Evolutionary conservation across 2,888 invertebrate species (phyloP).

Genomic region (Carabus problematicus): DNA sequence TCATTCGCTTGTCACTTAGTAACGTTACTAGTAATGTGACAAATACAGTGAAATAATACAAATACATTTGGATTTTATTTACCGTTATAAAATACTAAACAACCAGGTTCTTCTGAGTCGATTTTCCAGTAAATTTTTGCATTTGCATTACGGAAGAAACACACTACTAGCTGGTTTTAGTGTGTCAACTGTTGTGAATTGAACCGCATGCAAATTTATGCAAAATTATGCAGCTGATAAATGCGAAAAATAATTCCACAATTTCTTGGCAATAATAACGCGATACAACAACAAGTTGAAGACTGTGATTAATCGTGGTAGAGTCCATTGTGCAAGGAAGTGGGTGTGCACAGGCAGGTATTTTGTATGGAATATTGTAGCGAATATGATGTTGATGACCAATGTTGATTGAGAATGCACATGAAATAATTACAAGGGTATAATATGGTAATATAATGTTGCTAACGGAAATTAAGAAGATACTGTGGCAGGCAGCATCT

Average conservation of each 20-base stretch:
- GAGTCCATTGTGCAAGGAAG: not conserved
- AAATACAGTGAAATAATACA: not conserved
- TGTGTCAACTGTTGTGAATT: too few relatives aligned
- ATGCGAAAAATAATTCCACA: constrained; percentile 25
- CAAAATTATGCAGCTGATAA: constrained; percentile 27
- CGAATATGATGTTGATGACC: too few relatives aligned
- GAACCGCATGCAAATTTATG: constrained; percentile 20
- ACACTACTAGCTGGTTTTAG: too few relatives aligned
- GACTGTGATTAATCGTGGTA: not conserved
- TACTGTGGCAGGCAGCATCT: constrained; percentile 48
- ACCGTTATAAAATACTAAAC: too few relatives aligned
- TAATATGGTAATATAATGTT: constrained; percentile 54
- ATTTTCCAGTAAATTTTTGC: too few relatives aligned
- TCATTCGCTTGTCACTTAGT: too few relatives aligned
- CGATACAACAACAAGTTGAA: not conserved
- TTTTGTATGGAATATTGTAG: constrained; percentile 1
- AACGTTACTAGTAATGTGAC: not conserved
- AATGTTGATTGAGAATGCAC: constrained; percentile 9
- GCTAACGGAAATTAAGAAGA: constrained; percentile 57
- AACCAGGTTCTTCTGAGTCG: too few relatives aligned
- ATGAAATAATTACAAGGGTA: constrained; percentile 41
- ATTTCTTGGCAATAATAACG: constrained; percentile 5
- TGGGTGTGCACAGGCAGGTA: not conserved
- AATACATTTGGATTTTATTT: too few relatives aligned
- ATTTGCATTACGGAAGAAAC: too few relatives aligned